Evolutionary conservation across 2,797 vertebrate species (phyloP).

Genomic region (Galago senegalensis): DNA sequence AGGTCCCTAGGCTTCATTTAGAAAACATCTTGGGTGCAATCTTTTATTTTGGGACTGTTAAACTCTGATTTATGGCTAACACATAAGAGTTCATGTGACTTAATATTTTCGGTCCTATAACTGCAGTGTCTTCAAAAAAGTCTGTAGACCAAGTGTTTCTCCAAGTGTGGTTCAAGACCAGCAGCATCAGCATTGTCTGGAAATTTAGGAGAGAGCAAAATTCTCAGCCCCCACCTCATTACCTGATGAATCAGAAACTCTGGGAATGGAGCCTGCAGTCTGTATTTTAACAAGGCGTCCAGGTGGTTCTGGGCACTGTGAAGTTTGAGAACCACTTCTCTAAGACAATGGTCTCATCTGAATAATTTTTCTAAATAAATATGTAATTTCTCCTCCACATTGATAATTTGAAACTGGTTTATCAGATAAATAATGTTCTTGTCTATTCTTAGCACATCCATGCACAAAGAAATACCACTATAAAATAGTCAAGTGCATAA

Average conservation of each 20-base stretch:
- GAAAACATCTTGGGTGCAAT: conserved; percentile 65
- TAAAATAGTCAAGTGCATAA: conserved; percentile 5
- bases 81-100: conserved; percentile 51
- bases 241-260: conserved; percentile 42
- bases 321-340: conserved; percentile 30
- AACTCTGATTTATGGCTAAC: conserved; percentile 69
- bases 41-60: conserved; percentile 61
- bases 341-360: conserved; percentile 24
- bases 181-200: background rate
- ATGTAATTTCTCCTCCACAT: background rate
- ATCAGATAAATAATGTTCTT: conserved; percentile 46
- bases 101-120: conserved; percentile 61
- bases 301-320: background rate
- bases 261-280: background rate
- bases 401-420: conserved; percentile 52
- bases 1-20: conserved; percentile 57
- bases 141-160: conserved; percentile 47
- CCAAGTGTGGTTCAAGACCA: background rate
- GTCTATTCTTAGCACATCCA: conserved; percentile 31
- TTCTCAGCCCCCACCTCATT: background rate
- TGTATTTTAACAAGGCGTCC: conserved; percentile 47
- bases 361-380: conserved; percentile 54
- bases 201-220: conserved; percentile 59
- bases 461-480: conserved; percentile 20
- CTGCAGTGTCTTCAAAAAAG: conserved; percentile 58